phyloP scores from a whole-genome alignment of 2,888 invertebrate species.

The Leptopilina myrica region DNA sequence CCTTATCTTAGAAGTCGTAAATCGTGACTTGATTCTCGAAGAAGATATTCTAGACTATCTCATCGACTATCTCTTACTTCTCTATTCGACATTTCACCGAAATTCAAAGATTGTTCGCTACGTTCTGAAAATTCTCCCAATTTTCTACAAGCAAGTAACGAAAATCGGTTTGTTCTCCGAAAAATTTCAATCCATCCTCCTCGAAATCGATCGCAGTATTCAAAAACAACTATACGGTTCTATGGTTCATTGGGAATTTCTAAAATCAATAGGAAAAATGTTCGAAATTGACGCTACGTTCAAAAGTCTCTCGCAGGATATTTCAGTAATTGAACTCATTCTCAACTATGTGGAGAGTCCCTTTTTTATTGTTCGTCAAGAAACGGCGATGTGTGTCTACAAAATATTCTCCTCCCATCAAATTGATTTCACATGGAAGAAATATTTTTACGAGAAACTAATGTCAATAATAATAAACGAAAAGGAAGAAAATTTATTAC shows the following conservation, averaged over 20 bases:
- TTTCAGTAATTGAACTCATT: conserved; percentile 47
- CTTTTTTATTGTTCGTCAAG: conserved; percentile 75
- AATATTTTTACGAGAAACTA: conserved; percentile 70
- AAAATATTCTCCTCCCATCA: conserved; percentile 67
- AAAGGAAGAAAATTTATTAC: conserved; percentile 79
- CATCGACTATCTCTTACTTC: conserved; percentile 65
- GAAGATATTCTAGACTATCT: conserved; percentile 63
- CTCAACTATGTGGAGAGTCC: conserved; percentile 71
- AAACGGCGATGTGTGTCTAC: conserved; percentile 72
- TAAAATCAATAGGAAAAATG: conserved; percentile 75
- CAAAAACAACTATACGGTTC: conserved; percentile 70
- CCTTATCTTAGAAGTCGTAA: conserved; percentile 68
- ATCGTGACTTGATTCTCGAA: conserved; percentile 56
- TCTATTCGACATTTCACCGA: conserved; percentile 68
- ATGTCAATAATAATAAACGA: conserved; percentile 75
- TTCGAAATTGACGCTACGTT: conserved; percentile 66
- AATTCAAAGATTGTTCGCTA: conserved; percentile 69
- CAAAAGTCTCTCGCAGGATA: conserved; percentile 45
- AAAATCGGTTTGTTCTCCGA: conserved; percentile 18
- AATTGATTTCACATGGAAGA: conserved; percentile 63
- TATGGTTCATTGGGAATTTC: conserved; percentile 70
- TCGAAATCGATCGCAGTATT: conserved; percentile 46
- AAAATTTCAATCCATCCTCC: conserved; percentile 46
- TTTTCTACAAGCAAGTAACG: conserved; percentile 56
- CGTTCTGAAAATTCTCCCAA: conserved; percentile 71